Evolutionary conservation across 1,140 invertebrate genomes (phyloP).

Genomic region (Drosophila bifasciata): DNA sequence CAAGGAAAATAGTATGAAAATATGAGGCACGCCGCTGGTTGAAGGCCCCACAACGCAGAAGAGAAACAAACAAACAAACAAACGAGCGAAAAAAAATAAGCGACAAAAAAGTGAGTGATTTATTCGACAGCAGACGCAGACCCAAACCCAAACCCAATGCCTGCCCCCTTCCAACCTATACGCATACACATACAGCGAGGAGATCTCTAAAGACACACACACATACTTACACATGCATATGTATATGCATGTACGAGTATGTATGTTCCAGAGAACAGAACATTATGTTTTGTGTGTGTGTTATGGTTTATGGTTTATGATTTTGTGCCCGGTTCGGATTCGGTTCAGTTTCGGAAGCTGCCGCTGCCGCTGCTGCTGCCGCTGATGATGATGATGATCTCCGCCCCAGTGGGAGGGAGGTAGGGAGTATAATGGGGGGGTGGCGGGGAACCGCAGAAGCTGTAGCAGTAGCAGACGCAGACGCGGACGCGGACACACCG

Average conservation of each 20-base stretch:
- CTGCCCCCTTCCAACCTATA: too few relatives aligned
- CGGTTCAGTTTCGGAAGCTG: conserved; percentile 67
- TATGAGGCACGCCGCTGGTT: conserved; percentile 45
- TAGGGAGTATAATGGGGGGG: conserved; percentile 1
- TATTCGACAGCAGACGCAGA: conserved; percentile 45
- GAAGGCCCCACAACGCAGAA: conserved; percentile 25
- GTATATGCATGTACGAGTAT: neutral
- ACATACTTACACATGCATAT: neutral
- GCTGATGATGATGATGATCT: conserved; percentile 41
- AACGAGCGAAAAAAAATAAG: conserved; percentile 49
- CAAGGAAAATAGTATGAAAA: conserved; percentile 10
- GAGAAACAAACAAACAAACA: conserved; percentile 33
- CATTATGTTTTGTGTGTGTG: conserved; percentile 35
- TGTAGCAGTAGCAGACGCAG: conserved; percentile 6
- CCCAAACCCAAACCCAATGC: neutral
- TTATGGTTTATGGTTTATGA: conserved; percentile 58
- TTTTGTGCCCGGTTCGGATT: conserved; percentile 36
- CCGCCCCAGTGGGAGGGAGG: neutral
- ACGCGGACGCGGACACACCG: conserved; percentile 51
- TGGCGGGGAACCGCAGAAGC: neutral
- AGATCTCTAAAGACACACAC: neutral
- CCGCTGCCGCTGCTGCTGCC: conserved; percentile 29
- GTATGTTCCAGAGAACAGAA: neutral
- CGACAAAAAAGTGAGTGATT: conserved; percentile 69
- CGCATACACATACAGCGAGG: neutral